These are phyloP conservation scores for Crotalus horridus DNA, from an alignment of 2,113 vertebrate species.

Conservation along the genomic window DNA sequence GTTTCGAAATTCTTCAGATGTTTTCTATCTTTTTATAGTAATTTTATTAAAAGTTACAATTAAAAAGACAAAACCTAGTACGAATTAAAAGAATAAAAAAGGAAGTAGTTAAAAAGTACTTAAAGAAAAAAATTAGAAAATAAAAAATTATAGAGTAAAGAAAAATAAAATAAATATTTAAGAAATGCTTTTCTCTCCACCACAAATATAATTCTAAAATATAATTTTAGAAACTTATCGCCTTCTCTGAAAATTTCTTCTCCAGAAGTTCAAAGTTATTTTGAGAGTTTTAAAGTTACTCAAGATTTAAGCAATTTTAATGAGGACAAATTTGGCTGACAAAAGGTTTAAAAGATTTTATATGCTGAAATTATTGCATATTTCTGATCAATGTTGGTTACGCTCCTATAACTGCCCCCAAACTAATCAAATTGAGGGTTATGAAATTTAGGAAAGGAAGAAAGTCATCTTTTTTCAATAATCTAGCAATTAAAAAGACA, in stretches of 20 bases:
- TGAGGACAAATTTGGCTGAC: not conserved
- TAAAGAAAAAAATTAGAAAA: not conserved
- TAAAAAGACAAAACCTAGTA: not conserved
- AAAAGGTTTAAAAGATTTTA: not conserved
- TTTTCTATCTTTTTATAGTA: not conserved
- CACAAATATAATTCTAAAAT: too few relatives aligned
- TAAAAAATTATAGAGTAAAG: not conserved
- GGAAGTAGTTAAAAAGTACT: not conserved
- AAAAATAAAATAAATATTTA: not conserved
- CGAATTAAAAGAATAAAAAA: not conserved
- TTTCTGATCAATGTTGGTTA: constrained; percentile 13
- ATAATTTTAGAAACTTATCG: too few relatives aligned
- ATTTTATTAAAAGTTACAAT: not conserved
- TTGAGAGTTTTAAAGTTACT: not conserved
- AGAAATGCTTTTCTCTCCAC: not conserved
- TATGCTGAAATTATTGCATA: not conserved
- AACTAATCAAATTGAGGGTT: not conserved
- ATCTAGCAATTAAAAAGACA: not conserved
- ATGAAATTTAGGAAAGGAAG: not conserved
- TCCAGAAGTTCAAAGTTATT: not conserved
- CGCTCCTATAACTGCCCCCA: not conserved
- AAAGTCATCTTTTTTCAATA: not conserved
- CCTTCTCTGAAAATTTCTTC: too few relatives aligned
- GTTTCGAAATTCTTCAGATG: not conserved
- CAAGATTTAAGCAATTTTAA: not conserved